A percentile compares a stretch with the other conserved stretches of the same genome.
phyloP scores from a whole-genome alignment of 2,797 vertebrate genomes.

The Sebastes cheni region DNA sequence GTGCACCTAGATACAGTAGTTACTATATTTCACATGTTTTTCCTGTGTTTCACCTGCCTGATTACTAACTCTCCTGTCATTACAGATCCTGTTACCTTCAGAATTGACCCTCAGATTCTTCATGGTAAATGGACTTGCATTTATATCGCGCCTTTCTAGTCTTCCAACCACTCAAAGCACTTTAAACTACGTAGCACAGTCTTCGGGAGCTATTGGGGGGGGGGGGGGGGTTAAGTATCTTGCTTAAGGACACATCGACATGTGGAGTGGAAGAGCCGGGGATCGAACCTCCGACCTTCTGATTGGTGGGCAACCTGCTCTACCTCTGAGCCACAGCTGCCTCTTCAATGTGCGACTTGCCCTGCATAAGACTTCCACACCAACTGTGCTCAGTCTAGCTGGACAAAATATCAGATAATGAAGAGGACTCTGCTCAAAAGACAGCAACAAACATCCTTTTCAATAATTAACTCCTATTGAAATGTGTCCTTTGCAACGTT shows the following conservation, averaged over 20 bases:
- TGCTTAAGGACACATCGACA: background rate
- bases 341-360: background rate
- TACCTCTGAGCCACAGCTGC: background rate
- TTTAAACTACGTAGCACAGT: no score
- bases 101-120: background rate
- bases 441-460: background rate
- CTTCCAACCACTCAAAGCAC: no score
- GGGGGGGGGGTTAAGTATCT: background rate
- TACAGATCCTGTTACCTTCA: no score
- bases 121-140: no score
- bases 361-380: background rate
- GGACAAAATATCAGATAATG: background rate
- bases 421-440: background rate
- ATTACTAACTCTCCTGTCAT: no score
- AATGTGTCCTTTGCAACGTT: background rate
- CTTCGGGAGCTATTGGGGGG: background rate
- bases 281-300: accelerated
- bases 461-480: background rate
- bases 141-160: no score
- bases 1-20: no score
- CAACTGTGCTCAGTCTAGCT: background rate
- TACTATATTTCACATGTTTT: accelerated
- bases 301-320: background rate
- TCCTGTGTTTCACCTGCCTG: no score
- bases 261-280: background rate